These are phyloP conservation scores for Muscicapa adusta DNA, from an alignment of 2,113 vertebrate species.

Conservation along the genomic window DNA sequence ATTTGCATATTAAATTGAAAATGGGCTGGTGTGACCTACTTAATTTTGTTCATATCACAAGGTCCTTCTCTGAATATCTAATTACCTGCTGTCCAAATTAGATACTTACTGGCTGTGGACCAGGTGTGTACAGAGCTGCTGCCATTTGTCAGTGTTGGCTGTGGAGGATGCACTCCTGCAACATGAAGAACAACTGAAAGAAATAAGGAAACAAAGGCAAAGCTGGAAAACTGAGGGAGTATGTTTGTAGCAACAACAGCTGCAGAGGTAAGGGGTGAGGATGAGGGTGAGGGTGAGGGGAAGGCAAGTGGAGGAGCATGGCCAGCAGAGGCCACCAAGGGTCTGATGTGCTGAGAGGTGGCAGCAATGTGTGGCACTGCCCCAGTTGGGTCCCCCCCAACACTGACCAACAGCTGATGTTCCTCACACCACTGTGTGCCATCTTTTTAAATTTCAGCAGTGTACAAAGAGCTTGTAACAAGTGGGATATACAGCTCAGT, in stretches of 20 bases:
- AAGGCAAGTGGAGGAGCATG: accelerated
- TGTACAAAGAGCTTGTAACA: neutral
- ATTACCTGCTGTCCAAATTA: neutral
- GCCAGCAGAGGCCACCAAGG: neutral
- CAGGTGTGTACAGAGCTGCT: accelerated
- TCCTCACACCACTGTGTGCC: accelerated
- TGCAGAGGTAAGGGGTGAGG: accelerated
- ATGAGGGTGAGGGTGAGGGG: neutral
- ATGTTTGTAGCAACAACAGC: neutral
- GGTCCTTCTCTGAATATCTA: neutral
- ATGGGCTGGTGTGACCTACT: neutral
- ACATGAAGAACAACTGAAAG: neutral
- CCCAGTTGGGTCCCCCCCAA: too few relatives aligned
- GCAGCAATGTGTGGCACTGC: constrained; percentile 8
- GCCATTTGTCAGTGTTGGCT: neutral
- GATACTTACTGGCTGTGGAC: accelerated
- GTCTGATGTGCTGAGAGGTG: neutral
- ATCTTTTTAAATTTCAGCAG: neutral
- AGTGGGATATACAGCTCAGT: neutral
- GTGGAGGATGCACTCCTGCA: neutral
- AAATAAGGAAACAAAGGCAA: neutral
- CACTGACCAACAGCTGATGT: neutral
- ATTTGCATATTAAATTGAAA: neutral
- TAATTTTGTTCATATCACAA: neutral
- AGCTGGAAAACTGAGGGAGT: accelerated